phyloP scores from a whole-genome alignment of 2,888 invertebrate genomes.

The Acleris laterana region DNA sequence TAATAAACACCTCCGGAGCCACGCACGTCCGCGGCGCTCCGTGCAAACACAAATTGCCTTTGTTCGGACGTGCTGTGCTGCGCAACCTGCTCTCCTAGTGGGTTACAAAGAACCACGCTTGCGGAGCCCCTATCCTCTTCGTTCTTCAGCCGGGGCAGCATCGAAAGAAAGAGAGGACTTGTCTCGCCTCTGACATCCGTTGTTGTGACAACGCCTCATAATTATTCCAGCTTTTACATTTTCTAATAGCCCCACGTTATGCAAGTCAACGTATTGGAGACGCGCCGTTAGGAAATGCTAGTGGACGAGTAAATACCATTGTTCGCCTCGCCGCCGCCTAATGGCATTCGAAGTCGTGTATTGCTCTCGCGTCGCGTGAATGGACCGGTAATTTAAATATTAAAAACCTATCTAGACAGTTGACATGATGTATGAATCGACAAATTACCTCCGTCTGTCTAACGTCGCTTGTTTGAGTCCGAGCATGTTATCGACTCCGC shows the following conservation, averaged over 20 bases:
- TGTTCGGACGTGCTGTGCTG: conserved; percentile 77
- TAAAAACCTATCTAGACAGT: conserved; percentile 32
- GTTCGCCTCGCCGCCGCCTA: conserved; percentile 37
- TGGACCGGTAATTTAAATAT: conserved; percentile 35
- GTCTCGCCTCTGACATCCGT: not conserved
- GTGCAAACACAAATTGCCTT: conserved; percentile 82
- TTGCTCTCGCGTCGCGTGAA: conserved; percentile 21
- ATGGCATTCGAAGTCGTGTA: conserved; percentile 26
- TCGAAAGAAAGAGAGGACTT: not conserved
- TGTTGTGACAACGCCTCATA: conserved; percentile 43
- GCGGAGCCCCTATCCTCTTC: not conserved
- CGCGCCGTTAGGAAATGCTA: conserved; percentile 46
- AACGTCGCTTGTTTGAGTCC: conserved; percentile 5
- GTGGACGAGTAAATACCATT: conserved; percentile 43
- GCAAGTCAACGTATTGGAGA: conserved; percentile 43
- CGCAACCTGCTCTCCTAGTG: conserved; percentile 49
- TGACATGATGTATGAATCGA: conserved; percentile 35
- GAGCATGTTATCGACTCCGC: conserved; percentile 18
- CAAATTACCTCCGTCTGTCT: conserved; percentile 27
- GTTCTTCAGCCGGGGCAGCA: not conserved
- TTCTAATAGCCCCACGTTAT: conserved; percentile 53
- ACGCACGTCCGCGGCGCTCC: conserved; percentile 77
- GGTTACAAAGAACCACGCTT: conserved; percentile 24
- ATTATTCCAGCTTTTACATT: conserved; percentile 66
- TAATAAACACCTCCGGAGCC: conserved; percentile 79